These are phyloP conservation scores for Brachymystax lenok DNA, from an alignment of 2,797 vertebrate species.

Conservation along the genomic window DNA sequence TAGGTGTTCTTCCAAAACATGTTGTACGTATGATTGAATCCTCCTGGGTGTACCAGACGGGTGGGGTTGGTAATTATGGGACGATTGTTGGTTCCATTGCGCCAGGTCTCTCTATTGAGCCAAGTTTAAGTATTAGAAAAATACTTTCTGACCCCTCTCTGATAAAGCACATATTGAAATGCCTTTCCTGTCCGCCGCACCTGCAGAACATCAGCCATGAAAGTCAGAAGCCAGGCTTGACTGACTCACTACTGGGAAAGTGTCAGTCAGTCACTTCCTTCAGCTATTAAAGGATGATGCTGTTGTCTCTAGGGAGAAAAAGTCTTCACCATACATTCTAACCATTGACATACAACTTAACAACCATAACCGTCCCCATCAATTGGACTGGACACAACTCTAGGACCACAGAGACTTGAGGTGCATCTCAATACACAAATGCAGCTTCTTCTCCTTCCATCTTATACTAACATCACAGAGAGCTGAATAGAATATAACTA, in stretches of 20 bases:
- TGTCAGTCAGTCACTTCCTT: too few relatives aligned
- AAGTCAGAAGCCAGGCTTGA: constrained; percentile 10
- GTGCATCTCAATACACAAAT: too few relatives aligned
- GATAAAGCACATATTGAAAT: constrained; percentile 54
- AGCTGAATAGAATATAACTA: too few relatives aligned
- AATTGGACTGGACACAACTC: too few relatives aligned
- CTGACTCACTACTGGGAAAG: constrained; percentile 12
- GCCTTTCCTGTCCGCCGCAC: constrained; percentile 33
- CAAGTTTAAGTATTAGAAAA: neutral
- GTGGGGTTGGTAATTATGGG: neutral
- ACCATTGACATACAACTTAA: neutral
- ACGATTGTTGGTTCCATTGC: neutral
- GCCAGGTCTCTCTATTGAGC: neutral
- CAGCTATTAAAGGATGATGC: neutral
- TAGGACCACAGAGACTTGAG: too few relatives aligned
- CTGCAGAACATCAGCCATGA: neutral
- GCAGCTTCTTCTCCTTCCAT: too few relatives aligned
- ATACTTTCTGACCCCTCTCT: neutral
- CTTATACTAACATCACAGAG: too few relatives aligned
- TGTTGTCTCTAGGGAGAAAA: neutral
- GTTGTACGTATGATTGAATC: neutral
- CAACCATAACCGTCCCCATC: too few relatives aligned
- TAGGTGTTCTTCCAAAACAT: neutral
- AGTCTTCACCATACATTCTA: neutral
- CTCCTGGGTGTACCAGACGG: neutral